These are phyloP conservation scores for Trichoplusia ni DNA, from an alignment of 1,140 invertebrate species.

Conservation along the genomic window DNA sequence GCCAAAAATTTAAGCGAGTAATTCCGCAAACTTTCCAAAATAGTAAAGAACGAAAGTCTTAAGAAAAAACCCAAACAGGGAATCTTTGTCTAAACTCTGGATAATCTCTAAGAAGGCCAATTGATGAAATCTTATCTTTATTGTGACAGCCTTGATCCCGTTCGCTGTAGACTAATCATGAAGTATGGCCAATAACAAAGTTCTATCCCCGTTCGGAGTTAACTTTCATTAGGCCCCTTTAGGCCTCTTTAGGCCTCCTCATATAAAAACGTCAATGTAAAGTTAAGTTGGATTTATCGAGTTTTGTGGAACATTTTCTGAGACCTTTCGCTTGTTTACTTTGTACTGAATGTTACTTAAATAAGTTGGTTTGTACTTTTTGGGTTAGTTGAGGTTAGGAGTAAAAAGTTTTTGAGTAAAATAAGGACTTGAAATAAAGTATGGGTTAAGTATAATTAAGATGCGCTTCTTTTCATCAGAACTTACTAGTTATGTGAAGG, in stretches of 20 bases:
- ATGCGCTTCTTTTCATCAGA: too few species aligned
- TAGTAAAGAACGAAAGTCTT: conserved; percentile 1
- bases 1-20: too few species aligned
- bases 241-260: conserved; percentile 9
- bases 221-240: conserved; percentile 38
- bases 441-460: neutral
- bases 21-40: neutral
- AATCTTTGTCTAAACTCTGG: conserved; percentile 10
- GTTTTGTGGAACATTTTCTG: neutral
- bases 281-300: conserved; percentile 37
- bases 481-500: too few species aligned
- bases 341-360: conserved; percentile 12
- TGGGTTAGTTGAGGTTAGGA: conserved; percentile 2
- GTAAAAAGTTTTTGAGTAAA: too few species aligned
- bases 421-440: neutral
- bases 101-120: conserved; percentile 31
- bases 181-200: conserved; percentile 43
- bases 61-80: neutral
- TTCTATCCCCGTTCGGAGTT: conserved; percentile 35
- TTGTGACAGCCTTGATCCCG: conserved; percentile 41
- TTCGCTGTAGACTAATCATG: conserved; percentile 40
- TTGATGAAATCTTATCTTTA: conserved; percentile 45
- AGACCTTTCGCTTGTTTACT: conserved; percentile 4
- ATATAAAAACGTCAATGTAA: conserved; percentile 41
- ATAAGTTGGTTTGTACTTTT: neutral